Percentiles rank a stretch among this genome's conserved stretches.
These are phyloP conservation scores for Epizoanthus illoricatus DNA, from an alignment of 92 coral and sea anemone species.

Conservation along the genomic window DNA sequence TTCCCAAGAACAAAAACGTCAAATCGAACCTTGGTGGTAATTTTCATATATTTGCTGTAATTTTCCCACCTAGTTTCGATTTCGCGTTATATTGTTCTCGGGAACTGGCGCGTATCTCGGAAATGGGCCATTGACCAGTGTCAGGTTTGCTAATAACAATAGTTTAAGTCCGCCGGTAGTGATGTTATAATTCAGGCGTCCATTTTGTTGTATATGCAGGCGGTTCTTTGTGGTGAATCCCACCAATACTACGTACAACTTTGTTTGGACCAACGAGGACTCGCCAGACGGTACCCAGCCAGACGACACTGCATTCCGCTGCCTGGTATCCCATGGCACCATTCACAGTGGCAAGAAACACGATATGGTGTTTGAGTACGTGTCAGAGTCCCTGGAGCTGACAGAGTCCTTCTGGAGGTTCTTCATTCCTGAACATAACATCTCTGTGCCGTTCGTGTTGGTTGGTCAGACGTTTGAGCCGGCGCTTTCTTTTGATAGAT, in stretches of 20 bases:
- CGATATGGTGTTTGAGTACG: constrained; percentile 88
- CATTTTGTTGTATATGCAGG: constrained; percentile 48
- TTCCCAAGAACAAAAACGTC: too few species aligned
- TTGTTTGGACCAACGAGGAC: constrained; percentile 94
- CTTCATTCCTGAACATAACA: constrained; percentile 90
- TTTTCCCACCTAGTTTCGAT: too few species aligned
- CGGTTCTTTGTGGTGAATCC: constrained; percentile 91
- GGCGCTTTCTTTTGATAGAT: constrained; percentile 90
- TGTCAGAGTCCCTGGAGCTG: constrained; percentile 85
- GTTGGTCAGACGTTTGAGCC: constrained; percentile 99
- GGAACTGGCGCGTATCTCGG: too few species aligned
- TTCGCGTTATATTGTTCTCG: too few species aligned
- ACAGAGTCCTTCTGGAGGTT: constrained; percentile 99
- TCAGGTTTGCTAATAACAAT: too few species aligned
- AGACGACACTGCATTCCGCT: constrained; percentile 79
- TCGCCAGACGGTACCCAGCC: constrained; percentile 73
- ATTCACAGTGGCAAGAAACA: constrained; percentile 92
- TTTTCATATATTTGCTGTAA: too few species aligned
- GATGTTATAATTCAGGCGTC: neutral
- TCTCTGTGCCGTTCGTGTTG: constrained; percentile 92
- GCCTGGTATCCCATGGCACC: constrained; percentile 71
- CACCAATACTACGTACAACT: constrained; percentile 73
- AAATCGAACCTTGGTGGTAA: too few species aligned
- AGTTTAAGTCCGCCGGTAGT: too few species aligned
- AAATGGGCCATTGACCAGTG: too few species aligned